Base-by-base conservation (phyloP, 2,888 invertebrate species). In the Aporophyla lueneburgensis region DNA sequence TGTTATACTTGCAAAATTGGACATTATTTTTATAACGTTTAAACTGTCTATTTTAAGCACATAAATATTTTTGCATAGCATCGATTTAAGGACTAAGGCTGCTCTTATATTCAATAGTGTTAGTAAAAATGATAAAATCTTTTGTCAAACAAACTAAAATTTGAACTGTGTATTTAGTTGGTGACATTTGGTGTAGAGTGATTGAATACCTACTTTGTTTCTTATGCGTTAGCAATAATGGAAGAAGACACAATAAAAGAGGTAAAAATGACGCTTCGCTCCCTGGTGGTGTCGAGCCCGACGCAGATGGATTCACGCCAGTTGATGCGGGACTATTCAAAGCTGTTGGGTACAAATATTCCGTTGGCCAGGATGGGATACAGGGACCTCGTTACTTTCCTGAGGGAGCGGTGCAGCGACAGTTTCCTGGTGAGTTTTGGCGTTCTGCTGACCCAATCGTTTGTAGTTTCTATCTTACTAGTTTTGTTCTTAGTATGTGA, bases 251-350 rank as follows among this genome's bases (percentile, higher is more conserved):
- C 71, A 63, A 59, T 96, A 24, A 89, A 89, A 33, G 86, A 92
- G 68, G 76, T 96, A 73, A 96, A 96, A 88, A 85, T 89, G 33
- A 88, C 89, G 82, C 88, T 96, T 73, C 91, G 94, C 19, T 94
- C 96, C 24, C 88, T 96, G 80, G 96, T 96, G 84, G 96, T 96
- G 80, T 96, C 96, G 7, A 93, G 93, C 76, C 93, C 96, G 1
- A 90, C 93, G 2, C 91, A 93, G 81, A 89, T 96, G 85, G 93
- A 95, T 72, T 91, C 93, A 74, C 89, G 91, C n/a, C 79, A 92
- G 6, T 87, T 96, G 69, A 71, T 92, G 79, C 89, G 93, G 3
- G 96, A 96, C 89, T 96, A 96, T 82, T 91, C 92, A 46, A 89
- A 81, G 80, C 92, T 96, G 92, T 86, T 95, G 76, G 96, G 96